phyloP scores from a whole-genome alignment of 1,140 invertebrate species.

The Arctopsyche grandis region DNA sequence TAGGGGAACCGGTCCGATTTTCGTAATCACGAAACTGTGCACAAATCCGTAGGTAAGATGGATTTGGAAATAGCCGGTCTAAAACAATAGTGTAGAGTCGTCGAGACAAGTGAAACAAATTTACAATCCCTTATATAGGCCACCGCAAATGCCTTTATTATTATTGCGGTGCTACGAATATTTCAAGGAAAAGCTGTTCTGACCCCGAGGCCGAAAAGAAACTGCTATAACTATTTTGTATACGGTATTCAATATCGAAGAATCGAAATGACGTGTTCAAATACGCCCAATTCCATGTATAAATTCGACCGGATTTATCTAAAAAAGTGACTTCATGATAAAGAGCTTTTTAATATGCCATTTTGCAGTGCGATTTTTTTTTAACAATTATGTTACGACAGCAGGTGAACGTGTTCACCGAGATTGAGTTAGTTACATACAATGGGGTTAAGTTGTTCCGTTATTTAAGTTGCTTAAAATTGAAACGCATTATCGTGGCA shows the following conservation, averaged over 20 bases:
- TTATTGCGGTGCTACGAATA: neutral
- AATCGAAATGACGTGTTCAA: too few relatives aligned
- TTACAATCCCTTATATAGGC: constrained; percentile 15
- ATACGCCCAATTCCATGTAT: too few relatives aligned
- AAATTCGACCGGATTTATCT: too few relatives aligned
- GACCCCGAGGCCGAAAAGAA: neutral
- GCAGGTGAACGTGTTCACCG: neutral
- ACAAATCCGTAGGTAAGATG: constrained; percentile 8
- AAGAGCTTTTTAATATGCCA: neutral
- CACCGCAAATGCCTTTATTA: neutral
- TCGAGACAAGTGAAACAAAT: constrained; percentile 7
- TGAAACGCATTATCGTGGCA: neutral
- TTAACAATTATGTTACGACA: neutral
- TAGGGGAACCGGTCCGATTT: constrained; percentile 14
- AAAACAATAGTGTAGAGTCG: constrained; percentile 21
- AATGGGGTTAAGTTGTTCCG: neutral
- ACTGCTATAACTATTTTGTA: neutral
- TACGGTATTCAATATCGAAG: neutral
- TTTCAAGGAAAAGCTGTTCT: neutral
- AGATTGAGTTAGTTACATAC: neutral
- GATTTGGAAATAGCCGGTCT: constrained; percentile 20
- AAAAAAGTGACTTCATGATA: neutral
- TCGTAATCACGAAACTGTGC: constrained; percentile 10
- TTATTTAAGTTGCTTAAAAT: neutral
- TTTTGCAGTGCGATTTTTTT: neutral